phyloP scores from a whole-genome alignment of 2,888 invertebrate species.

The Oxystoma pomonae region DNA sequence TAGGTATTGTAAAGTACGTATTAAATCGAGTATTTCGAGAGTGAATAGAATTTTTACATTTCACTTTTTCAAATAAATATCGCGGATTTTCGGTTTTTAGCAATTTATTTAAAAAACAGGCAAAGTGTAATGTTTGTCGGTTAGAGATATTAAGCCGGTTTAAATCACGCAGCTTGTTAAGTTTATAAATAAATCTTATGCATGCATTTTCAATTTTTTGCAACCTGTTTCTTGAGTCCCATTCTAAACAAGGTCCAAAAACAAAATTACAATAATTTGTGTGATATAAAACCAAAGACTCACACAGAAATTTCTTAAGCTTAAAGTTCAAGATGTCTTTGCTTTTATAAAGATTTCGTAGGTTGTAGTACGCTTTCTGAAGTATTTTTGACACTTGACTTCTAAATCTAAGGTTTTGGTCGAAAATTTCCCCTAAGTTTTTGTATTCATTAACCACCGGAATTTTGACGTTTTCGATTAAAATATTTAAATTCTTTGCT shows the following conservation, averaged over 20 bases:
- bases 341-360: neutral
- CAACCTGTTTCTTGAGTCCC: neutral
- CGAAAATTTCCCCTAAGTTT: neutral
- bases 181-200: neutral
- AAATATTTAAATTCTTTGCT: neutral
- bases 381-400: neutral
- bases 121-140: neutral
- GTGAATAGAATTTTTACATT: neutral
- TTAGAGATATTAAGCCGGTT: neutral
- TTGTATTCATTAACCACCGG: neutral
- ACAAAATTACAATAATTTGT: too few species aligned
- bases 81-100: neutral
- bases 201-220: neutral
- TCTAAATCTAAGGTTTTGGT: neutral
- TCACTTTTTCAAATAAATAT: neutral
- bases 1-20: neutral
- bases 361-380: neutral
- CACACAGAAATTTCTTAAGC: neutral
- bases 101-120: neutral
- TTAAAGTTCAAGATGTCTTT: neutral
- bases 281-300: too few species aligned
- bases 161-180: neutral
- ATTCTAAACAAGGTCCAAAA: neutral
- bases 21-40: neutral
- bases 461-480: neutral